Evolutionary conservation across 2,797 vertebrate species (phyloP).

Genomic region (Anomalospiza imberbis): DNA sequence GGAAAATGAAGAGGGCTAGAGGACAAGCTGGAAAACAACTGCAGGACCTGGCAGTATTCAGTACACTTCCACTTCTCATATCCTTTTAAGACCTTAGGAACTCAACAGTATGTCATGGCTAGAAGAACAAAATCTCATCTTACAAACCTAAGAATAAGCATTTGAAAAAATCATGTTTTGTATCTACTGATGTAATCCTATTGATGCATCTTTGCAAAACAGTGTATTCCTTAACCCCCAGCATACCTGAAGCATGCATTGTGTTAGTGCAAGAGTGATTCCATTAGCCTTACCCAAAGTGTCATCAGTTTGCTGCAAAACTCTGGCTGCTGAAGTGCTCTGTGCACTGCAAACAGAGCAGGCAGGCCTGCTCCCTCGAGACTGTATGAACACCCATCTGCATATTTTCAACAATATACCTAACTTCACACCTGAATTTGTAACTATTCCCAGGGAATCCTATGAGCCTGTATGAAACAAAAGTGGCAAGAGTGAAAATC

Average conservation of each 20-base stretch:
- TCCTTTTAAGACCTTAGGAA: not conserved
- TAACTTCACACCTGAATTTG: not conserved
- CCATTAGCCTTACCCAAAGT: not conserved
- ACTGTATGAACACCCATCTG: rapidly evolving
- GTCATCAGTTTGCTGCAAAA: not conserved
- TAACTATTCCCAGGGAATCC: not conserved
- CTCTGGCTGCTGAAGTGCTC: not conserved
- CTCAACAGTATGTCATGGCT: not conserved
- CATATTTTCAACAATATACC: not conserved
- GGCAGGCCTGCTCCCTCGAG: not conserved
- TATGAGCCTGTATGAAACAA: not conserved
- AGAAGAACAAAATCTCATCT: not conserved
- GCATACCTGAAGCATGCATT: not conserved
- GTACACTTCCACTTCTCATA: not conserved
- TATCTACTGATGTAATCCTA: not conserved
- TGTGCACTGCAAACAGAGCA: not conserved
- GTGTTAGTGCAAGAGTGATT: rapidly evolving
- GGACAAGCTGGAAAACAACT: not conserved
- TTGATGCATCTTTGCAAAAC: not conserved
- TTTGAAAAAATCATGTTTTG: not conserved
- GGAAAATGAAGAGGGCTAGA: not conserved
- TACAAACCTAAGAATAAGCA: not conserved
- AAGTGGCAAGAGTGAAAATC: not conserved
- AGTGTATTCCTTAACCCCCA: not conserved
- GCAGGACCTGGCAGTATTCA: not conserved